Evolutionary conservation across 2,888 invertebrate genomes (phyloP).

Genomic region (Microplitis deprimator): DNA sequence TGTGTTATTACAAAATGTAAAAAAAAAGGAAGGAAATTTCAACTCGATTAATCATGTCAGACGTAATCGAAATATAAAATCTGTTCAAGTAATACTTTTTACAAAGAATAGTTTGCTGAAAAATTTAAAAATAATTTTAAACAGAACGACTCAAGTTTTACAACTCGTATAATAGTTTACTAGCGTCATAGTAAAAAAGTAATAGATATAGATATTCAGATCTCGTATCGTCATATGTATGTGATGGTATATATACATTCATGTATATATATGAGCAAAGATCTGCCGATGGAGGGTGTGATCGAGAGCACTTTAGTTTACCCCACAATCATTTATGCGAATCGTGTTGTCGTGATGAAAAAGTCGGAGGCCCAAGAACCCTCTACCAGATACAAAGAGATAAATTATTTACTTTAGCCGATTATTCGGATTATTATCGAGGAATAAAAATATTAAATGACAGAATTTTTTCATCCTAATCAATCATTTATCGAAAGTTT

Average conservation of each 20-base stretch:
- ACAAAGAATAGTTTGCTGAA: too few species aligned
- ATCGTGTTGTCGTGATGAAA: constrained; percentile 32
- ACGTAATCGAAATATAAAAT: too few species aligned
- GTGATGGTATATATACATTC: constrained; percentile 9
- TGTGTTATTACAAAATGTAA: too few species aligned
- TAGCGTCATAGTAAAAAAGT: constrained; percentile 23
- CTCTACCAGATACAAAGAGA: constrained; percentile 8
- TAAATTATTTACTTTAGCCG: constrained; percentile 6
- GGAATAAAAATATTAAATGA: not conserved
- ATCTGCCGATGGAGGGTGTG: constrained; percentile 15
- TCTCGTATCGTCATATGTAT: not conserved
- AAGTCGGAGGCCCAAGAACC: constrained; percentile 39
- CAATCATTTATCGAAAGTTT: too few species aligned
- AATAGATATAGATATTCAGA: not conserved
- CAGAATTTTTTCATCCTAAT: not conserved
- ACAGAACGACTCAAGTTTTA: not conserved
- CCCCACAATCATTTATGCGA: constrained; percentile 43
- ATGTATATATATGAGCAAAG: constrained; percentile 16
- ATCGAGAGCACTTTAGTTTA: constrained; percentile 36
- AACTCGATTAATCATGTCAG: too few species aligned
- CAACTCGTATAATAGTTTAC: constrained; percentile 41
- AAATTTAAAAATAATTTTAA: too few species aligned
- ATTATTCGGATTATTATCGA: not conserved
- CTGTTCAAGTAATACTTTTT: too few species aligned
- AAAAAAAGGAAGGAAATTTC: too few species aligned